Conservation (phyloP, 2,113 vertebrate genomes). For the Mus pahari region DNA sequence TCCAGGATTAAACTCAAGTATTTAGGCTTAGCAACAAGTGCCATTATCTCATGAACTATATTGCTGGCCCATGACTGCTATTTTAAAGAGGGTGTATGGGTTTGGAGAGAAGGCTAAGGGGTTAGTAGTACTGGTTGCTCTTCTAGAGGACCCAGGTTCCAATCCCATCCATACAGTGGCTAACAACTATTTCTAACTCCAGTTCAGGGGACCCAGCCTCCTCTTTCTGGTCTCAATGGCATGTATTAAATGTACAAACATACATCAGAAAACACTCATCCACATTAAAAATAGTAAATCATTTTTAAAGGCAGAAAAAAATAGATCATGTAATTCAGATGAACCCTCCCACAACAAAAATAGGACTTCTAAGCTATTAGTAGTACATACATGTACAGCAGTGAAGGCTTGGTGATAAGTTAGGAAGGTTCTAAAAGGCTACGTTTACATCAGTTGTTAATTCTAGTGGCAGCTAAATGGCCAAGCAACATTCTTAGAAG, state of each 20-base stretch:
- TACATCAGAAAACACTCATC: neutral
- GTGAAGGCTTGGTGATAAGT: neutral
- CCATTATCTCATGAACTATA: neutral
- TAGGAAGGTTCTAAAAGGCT: neutral
- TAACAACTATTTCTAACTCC: neutral
- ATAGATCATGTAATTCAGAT: constrained; percentile 6
- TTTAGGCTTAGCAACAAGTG: neutral
- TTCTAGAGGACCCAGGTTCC: neutral
- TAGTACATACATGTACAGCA: neutral
- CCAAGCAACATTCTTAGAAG: neutral
- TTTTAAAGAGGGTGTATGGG: neutral
- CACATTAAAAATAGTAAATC: neutral
- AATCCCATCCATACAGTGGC: neutral
- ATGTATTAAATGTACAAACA: neutral
- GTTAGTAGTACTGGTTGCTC: neutral
- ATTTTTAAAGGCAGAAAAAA: neutral
- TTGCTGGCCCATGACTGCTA: neutral
- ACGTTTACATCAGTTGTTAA: neutral
- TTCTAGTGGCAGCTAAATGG: neutral
- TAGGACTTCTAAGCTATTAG: neutral
- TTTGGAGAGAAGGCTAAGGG: neutral
- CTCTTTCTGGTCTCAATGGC: neutral
- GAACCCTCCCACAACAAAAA: neutral
- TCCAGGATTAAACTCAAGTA: neutral
- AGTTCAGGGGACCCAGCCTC: neutral